Percentiles rank a stretch among this genome's conserved stretches.
Evolutionary conservation across 2,797 vertebrate species (phyloP).

Genomic region (Hemibagrus guttatus): DNA sequence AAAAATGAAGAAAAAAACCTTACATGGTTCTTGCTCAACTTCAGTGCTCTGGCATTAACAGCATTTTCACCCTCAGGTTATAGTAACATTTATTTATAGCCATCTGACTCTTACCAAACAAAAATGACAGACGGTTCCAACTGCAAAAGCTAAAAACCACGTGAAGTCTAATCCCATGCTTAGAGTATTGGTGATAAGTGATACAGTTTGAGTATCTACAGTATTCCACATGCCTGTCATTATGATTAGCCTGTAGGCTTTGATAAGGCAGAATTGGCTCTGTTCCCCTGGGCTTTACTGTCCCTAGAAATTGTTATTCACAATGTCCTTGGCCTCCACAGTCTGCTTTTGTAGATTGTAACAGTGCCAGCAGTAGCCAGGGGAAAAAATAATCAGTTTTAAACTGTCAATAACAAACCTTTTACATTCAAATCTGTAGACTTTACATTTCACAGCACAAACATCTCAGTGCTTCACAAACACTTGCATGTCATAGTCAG

Average conservation of each 20-base stretch:
- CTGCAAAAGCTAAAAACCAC: constrained; percentile 34
- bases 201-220: background rate
- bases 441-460: constrained; percentile 35
- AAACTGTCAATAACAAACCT: background rate
- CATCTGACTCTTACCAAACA: background rate
- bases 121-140: background rate
- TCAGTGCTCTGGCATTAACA: constrained; percentile 41
- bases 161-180: background rate
- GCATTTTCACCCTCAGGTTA: background rate
- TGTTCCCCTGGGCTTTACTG: background rate
- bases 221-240: background rate
- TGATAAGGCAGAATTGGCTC: background rate
- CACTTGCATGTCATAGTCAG: constrained; percentile 67
- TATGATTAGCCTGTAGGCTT: constrained; percentile 14
- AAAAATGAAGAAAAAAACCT: background rate
- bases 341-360: background rate
- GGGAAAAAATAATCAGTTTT: background rate
- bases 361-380: background rate
- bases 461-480: constrained; percentile 68
- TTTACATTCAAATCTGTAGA: constrained; percentile 6
- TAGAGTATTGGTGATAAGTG: background rate
- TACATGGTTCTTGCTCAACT: constrained; percentile 28
- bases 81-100: constrained; percentile 37
- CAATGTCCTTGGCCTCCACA: background rate
- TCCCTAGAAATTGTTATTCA: background rate